phyloP scores from a whole-genome alignment of 2,888 invertebrate species.

The Antheraea assamensis region DNA sequence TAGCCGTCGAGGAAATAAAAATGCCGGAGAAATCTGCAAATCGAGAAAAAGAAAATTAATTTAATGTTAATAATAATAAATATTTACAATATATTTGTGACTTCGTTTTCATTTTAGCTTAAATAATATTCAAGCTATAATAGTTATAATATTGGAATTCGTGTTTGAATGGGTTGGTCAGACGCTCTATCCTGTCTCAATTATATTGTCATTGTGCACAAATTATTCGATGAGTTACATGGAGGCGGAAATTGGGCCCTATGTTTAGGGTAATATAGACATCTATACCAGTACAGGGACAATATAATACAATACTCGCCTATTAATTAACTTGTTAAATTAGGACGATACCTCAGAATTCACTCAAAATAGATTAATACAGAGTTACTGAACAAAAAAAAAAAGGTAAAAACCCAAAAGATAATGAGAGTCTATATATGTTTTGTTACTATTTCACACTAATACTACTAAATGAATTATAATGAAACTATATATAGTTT shows the following conservation, averaged over 20 bases:
- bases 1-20: conserved; percentile 60
- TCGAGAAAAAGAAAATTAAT: conserved; percentile 30
- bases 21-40: conserved; percentile 52
- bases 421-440: no score
- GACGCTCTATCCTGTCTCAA: not conserved
- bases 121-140: no score
- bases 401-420: no score
- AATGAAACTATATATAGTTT: no score
- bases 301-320: not conserved
- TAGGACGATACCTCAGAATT: not conserved
- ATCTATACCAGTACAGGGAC: not conserved
- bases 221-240: not conserved
- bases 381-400: no score
- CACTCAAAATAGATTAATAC: no score
- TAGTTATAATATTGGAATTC: not conserved
- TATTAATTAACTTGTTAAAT: not conserved
- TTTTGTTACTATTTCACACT: no score
- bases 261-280: not conserved
- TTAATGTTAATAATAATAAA: conserved; percentile 34
- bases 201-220: not conserved
- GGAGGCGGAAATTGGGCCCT: not conserved
- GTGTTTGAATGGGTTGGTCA: not conserved
- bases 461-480: no score
- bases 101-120: not conserved
- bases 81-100: conserved; percentile 13